Evolutionary conservation across 2,888 invertebrate genomes (phyloP).

Genomic region (Coenonympha arcania): DNA sequence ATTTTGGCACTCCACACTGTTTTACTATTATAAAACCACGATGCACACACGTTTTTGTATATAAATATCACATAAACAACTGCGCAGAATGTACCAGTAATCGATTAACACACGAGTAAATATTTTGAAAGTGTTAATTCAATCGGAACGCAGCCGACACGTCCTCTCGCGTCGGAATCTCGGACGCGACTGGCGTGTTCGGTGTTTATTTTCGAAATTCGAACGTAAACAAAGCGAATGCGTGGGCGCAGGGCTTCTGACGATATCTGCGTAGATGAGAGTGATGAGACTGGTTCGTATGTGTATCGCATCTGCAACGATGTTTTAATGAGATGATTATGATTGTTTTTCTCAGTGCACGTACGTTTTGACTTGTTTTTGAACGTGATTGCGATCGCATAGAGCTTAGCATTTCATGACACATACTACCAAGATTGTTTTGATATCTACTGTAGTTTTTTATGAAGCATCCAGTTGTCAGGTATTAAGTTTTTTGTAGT

Average conservation of each 20-base stretch:
- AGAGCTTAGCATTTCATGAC: no score
- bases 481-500: no score
- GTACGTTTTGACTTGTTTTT: neutral
- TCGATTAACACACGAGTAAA: conserved; percentile 1
- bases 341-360: neutral
- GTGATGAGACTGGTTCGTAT: conserved; percentile 13
- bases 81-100: conserved; percentile 25
- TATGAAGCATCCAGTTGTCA: no score
- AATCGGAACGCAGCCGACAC: conserved; percentile 30
- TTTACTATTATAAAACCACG: neutral
- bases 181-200: conserved; percentile 39
- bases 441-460: no score
- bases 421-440: no score
- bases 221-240: conserved; percentile 42
- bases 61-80: conserved; percentile 24
- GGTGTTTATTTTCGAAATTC: conserved; percentile 38
- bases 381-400: neutral
- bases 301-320: conserved; percentile 7
- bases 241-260: conserved; percentile 30
- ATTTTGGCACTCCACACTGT: conserved; percentile 1
- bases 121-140: conserved; percentile 18
- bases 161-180: conserved; percentile 42
- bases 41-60: conserved; percentile 26
- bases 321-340: neutral
- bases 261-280: conserved; percentile 21